Conservation (phyloP, 23 tunicate species). For the Trididemnum nubilum region DNA sequence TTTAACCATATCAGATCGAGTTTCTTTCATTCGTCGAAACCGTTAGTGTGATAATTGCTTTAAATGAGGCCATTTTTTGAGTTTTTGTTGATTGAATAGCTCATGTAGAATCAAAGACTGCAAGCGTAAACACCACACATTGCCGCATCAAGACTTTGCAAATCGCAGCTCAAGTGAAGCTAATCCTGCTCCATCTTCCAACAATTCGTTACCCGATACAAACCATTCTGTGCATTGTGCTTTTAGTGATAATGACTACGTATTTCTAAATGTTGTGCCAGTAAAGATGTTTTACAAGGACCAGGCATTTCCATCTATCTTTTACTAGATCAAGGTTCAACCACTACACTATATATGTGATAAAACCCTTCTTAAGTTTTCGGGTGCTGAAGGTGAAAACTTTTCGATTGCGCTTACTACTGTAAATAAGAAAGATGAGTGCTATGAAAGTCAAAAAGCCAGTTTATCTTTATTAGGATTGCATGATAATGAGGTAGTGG, state of each 20-base stretch:
- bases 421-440: not conserved
- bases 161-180: not conserved
- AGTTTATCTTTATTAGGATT: too few species aligned
- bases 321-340: not conserved
- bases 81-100: not conserved
- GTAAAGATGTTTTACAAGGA: not conserved
- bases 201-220: not conserved
- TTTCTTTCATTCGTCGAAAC: not conserved
- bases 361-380: not conserved
- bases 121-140: not conserved
- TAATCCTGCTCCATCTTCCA: not conserved
- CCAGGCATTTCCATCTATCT: not conserved
- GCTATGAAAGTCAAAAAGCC: not conserved
- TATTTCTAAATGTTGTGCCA: not conserved
- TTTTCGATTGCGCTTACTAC: not conserved
- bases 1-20: not conserved
- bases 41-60: not conserved
- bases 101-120: not conserved
- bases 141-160: not conserved
- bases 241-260: not conserved
- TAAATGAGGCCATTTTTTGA: not conserved
- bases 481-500: not conserved
- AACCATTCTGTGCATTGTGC: not conserved
- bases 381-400: not conserved
- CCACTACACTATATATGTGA: not conserved